Percentiles rank a stretch among this genome's conserved stretches.
phyloP scores from a whole-genome alignment of 2,797 vertebrate genomes.

The Esox masquinongy region DNA sequence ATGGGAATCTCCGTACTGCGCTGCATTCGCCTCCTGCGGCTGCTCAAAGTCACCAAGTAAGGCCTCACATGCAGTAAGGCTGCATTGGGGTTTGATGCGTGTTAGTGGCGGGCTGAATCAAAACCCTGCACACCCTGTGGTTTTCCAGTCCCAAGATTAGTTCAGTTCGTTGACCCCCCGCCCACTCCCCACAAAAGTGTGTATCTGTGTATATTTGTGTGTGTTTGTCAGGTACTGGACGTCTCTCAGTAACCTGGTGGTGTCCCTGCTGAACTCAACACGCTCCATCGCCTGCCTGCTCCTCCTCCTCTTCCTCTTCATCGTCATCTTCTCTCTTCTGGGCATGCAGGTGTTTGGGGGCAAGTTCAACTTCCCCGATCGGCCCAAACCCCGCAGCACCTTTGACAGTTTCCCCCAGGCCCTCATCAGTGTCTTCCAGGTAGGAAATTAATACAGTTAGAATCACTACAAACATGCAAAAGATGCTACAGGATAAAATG shows the following conservation, averaged over 20 bases:
- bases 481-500: too few species aligned
- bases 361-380: constrained; percentile 87
- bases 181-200: not conserved
- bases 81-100: not conserved
- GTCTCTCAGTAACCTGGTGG: constrained; percentile 89
- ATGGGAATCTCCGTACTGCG: constrained; percentile 93
- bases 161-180: not conserved
- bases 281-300: constrained; percentile 92
- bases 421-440: constrained; percentile 95
- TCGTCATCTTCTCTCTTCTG: constrained; percentile 88
- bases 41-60: constrained; percentile 92
- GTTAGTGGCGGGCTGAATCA: not conserved
- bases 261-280: constrained; percentile 88
- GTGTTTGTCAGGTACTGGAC: constrained; percentile 81
- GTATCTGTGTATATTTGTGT: constrained; percentile 6
- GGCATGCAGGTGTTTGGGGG: constrained; percentile 98
- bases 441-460: constrained; percentile 41
- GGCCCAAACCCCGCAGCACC: constrained; percentile 82
- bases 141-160: not conserved
- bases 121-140: not conserved
- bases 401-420: constrained; percentile 94
- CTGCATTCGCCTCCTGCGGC: constrained; percentile 88
- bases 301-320: constrained; percentile 93
- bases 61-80: not conserved
- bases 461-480: too few species aligned